Base-by-base conservation (phyloP, 2,113 vertebrate genomes). In the Ovibos moschatus region DNA sequence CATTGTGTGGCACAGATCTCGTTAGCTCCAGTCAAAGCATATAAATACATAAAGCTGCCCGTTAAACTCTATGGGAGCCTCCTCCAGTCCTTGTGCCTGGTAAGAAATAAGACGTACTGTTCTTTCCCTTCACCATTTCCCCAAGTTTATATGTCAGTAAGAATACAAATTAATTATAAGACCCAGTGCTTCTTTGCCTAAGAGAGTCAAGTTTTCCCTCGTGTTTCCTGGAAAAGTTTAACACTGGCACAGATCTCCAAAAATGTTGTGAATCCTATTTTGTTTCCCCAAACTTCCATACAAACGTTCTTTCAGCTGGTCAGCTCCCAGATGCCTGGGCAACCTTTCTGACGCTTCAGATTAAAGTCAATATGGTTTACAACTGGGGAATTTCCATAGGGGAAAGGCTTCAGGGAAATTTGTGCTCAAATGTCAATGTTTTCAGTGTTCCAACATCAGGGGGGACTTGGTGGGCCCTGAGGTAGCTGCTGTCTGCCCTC, bases 41-140 rank as follows among this genome's bases (percentile, higher is more conserved):
- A 97, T 92, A 98, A 97, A 98, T 98, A 98, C 92, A 98, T 96
- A 98, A 98, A 98, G 98, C 98, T 97, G 94, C 91, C 98, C 92
- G 84, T 97, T 98, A 98, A 98, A 93, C 94, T 57, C 96, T 43
- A 43, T 47, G 78, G 96, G 84, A 60, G 92, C 90, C 97, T 98
- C 98, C 92, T 91, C 84, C 47, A 86, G 19, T 13, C 55, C 36
- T 81, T 67, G 93, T 53, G 64, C 92, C 87, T 89, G 82, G 55
- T 57, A 96, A 98, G 97, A 98, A 90, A 93, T 86, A 50, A 96
- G 86, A 94, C 15, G 3, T 43, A 57, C 82, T 78, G 17, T 55
- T 85, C 76, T 62, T 81, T 60, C 91, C 30, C n/a, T 60, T 60
- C 33, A 11, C 16, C 1, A 0, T 81, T 95, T 71, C 50, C 86